Base-by-base conservation (phyloP, 64 coral and sea anemone genomes). In the Stichodactyla helianthus region DNA sequence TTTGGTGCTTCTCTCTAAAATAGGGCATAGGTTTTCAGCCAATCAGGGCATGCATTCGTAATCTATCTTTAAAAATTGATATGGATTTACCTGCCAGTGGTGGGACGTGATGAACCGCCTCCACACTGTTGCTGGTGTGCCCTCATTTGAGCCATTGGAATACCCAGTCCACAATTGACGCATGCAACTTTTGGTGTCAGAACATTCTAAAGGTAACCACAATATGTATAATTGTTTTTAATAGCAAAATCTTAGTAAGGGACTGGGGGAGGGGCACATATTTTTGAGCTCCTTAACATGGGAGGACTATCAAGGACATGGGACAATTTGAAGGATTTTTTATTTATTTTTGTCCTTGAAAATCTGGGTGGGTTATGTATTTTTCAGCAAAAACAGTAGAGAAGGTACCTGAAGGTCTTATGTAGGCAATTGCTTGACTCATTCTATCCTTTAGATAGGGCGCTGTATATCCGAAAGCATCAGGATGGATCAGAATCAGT, bases 401-500 rank as follows among this genome's bases (percentile, higher is more conserved):
- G n/a, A n/a, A n/a, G n/a, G n/a, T n/a, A n/a, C n/a, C n/a, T n/a
- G n/a, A 71, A 71, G 61, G 84, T 2, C 84, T 86, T 11, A 86
- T 51, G 58, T 86, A 86, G 44, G 59, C 84, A 52, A 67, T 51
- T 19, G 58, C 61, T 86, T 63, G 61, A 2, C 25, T 26, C 31
- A 71, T 61, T 35, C 84, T 22, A 51, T 86, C 54, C 55, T 59
- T 86, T 68, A 64, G 58, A 65, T 86, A 68, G 79, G 76, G 74
- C 0, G 86, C 68, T 6, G 87, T 51, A 86, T 89, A 93, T 18
- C 83, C 86, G 81, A 81, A n/a, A 14, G 11, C 57, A 53, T 59
- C 70, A 82, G 90, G 86, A 59, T 55, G 91, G 10, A 93, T 76
- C 17, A 93, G 64, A 88, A 22, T 79, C 6, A 88, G 77, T 20